phyloP scores from a whole-genome alignment of 2,888 invertebrate genomes.

The Dolomedes plantarius region DNA sequence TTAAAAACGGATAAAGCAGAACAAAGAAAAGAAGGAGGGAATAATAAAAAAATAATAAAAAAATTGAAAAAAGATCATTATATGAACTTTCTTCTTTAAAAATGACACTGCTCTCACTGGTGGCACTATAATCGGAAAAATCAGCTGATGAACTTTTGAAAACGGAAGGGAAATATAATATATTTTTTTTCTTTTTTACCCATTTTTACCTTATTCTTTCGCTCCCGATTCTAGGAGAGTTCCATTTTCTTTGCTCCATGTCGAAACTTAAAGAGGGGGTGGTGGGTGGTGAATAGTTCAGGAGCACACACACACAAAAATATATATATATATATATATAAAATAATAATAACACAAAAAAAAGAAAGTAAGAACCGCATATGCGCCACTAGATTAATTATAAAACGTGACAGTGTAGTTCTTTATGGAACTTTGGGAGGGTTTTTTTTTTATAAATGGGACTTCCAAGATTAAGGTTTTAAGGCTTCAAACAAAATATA shows the following conservation, averaged over 20 bases:
- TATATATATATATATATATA: no score
- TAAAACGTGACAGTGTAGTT: conserved; percentile 49
- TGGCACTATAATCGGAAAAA: conserved; percentile 49
- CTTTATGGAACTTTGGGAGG: conserved; percentile 15
- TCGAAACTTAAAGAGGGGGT: conserved; percentile 3
- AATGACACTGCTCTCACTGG: conserved; percentile 6
- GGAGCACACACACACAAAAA: no score
- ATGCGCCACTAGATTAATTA: conserved; percentile 59
- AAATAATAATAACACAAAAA: no score
- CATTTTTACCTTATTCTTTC: conserved; percentile 23
- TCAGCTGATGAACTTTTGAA: conserved; percentile 58
- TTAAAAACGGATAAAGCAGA: conserved; percentile 57
- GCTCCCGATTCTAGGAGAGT: conserved; percentile 7
- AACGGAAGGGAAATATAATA: conserved; percentile 24
- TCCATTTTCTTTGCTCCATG: conserved; percentile 41
- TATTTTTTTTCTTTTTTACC: conserved; percentile 15
- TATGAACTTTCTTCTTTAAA: conserved; percentile 39
- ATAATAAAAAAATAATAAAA: not conserved
- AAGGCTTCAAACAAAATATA: conserved; percentile 61
- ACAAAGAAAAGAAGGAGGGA: conserved; percentile 6
- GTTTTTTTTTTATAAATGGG: conserved; percentile 27
- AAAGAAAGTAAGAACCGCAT: conserved; percentile 17
- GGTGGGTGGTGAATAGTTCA: not conserved
- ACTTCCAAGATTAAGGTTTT: conserved; percentile 48
- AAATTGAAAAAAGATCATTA: conserved; percentile 22